These are phyloP conservation scores for Coelopa frigida DNA, from an alignment of 1,140 invertebrate genomes.

Conservation along the genomic window DNA sequence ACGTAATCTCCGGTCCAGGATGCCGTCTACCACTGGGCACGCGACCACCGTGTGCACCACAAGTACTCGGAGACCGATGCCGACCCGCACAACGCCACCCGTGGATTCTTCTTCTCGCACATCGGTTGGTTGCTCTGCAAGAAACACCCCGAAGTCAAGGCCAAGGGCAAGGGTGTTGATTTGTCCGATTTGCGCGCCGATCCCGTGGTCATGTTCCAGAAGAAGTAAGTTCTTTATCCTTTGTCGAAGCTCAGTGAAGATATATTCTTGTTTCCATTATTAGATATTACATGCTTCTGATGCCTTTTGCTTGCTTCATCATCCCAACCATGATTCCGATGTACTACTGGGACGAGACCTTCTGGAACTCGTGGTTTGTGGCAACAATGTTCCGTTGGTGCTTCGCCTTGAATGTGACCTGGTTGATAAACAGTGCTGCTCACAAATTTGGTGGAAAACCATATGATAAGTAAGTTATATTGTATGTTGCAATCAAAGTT, in stretches of 20 bases:
- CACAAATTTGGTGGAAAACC: constrained; percentile 85
- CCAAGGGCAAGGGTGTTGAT: constrained; percentile 75
- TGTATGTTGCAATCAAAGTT: not conserved
- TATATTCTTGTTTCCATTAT: constrained; percentile 17
- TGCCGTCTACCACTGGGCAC: constrained; percentile 78
- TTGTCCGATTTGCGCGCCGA: constrained; percentile 74
- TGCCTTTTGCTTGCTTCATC: constrained; percentile 75
- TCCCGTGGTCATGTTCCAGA: constrained; percentile 75
- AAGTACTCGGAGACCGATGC: constrained; percentile 90
- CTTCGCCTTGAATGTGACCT: constrained; percentile 81
- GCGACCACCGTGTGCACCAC: constrained; percentile 91
- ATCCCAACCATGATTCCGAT: constrained; percentile 77
- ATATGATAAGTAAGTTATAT: constrained; percentile 70
- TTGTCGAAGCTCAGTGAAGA: no score
- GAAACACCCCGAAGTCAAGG: constrained; percentile 80
- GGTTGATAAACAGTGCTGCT: constrained; percentile 90
- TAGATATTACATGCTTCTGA: constrained; percentile 73
- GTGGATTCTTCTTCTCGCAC: constrained; percentile 89
- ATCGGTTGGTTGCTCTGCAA: constrained; percentile 82
- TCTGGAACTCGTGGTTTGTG: constrained; percentile 70
- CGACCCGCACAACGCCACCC: constrained; percentile 85
- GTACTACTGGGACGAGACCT: constrained; percentile 74
- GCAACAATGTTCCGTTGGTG: constrained; percentile 74
- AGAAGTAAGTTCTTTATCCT: constrained; percentile 59
- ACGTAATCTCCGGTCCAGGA: constrained; percentile 79